Conservation (phyloP, 2,797 vertebrate genomes). For the Poeciliopsis infans region DNA sequence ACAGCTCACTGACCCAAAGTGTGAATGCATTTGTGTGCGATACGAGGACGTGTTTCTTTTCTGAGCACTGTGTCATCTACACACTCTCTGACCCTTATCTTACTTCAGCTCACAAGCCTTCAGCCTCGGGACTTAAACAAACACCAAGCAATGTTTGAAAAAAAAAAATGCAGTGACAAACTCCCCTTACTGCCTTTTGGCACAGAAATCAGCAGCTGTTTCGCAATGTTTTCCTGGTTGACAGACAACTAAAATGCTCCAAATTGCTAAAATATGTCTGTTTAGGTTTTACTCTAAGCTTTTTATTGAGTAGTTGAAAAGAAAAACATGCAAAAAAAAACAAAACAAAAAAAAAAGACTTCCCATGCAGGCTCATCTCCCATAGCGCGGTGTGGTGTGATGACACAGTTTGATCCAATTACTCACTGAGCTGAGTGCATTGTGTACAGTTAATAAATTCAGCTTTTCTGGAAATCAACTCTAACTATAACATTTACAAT, state of each 20-base stretch:
- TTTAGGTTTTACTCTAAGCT: slow-evolving; percentile 47
- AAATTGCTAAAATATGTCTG: slow-evolving; percentile 55
- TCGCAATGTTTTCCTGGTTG: slow-evolving; percentile 50
- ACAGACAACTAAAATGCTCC: slow-evolving; percentile 39
- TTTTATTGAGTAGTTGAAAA: slow-evolving; percentile 50
- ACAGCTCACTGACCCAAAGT: slow-evolving; percentile 49
- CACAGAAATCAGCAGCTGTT: slow-evolving; percentile 26
- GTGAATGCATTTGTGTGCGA: slow-evolving; percentile 28
- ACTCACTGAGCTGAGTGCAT: slow-evolving; percentile 46
- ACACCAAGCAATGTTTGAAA: slow-evolving; percentile 48
- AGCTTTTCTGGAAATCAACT: slow-evolving; percentile 66
- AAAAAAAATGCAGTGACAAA: slow-evolving; percentile 54
- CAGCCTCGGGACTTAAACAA: slow-evolving; percentile 61
- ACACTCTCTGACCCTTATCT: slow-evolving; percentile 56
- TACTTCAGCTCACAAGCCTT: slow-evolving; percentile 28
- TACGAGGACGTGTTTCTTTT: slow-evolving; percentile 48
- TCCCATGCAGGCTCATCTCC: slow-evolving; percentile 50
- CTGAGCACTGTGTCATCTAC: slow-evolving; percentile 35
- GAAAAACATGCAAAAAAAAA: slow-evolving; percentile 36
- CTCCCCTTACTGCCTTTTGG: slow-evolving; percentile 36
- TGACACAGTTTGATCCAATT: slow-evolving; percentile 62
- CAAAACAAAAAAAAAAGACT: slow-evolving; percentile 17
- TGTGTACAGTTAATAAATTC: slow-evolving; percentile 55
- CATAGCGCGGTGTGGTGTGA: slow-evolving; percentile 36
- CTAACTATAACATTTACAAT: slow-evolving; percentile 68